phyloP scores from a whole-genome alignment of 2,113 vertebrate genomes.

The Sphaerodactylus townsendi region DNA sequence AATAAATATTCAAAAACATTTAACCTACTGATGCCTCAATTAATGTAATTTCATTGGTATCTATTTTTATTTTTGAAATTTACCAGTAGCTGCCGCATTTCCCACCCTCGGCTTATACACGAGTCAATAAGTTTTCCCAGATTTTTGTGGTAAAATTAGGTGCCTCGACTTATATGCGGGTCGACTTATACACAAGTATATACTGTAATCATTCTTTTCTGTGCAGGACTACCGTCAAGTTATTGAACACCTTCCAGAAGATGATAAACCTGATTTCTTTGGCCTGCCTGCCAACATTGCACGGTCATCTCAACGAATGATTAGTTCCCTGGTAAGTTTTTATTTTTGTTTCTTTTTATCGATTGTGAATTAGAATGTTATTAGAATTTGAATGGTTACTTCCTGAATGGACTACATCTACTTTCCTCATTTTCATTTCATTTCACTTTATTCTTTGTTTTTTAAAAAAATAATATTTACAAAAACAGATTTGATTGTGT shows the following conservation, averaged over 20 bases:
- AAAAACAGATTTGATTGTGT: background rate
- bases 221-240: constrained; percentile 87
- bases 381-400: background rate
- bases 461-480: background rate
- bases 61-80: no score
- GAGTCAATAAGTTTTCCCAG: no score
- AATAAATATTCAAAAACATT: no score
- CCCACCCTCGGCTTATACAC: no score
- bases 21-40: no score
- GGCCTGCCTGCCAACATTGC: constrained; percentile 95
- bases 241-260: constrained; percentile 92
- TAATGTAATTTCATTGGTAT: no score
- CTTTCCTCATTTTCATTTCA: background rate
- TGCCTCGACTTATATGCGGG: no score
- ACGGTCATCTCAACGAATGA: constrained; percentile 90
- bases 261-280: constrained; percentile 93
- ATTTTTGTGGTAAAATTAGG: no score
- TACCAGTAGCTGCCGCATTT: no score
- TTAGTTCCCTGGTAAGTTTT: constrained; percentile 87
- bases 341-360: background rate
- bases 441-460: background rate
- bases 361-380: no score
- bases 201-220: no score
- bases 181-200: no score
- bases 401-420: background rate